These are phyloP conservation scores for Zoanthus sansibaricus DNA, from an alignment of 92 coral and sea anemone species.

Conservation along the genomic window DNA sequence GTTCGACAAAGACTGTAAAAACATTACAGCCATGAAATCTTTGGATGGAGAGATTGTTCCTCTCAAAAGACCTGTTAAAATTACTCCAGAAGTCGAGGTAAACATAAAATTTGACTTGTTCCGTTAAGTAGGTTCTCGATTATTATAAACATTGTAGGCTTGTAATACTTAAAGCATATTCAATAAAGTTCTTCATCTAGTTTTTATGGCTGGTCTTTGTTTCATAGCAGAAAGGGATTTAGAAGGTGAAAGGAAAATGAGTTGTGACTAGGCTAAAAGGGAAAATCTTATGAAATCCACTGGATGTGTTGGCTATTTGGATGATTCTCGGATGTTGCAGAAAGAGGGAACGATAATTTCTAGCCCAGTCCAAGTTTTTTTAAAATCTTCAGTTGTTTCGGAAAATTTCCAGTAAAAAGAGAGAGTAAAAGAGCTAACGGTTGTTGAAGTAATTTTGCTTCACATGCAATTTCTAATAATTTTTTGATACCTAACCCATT, in stretches of 20 bases:
- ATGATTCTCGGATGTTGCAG: too few relatives aligned
- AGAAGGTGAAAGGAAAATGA: not conserved
- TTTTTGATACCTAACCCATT: not conserved
- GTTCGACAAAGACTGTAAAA: slow-evolving; percentile 95
- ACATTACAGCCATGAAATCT: slow-evolving; percentile 93
- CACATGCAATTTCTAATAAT: not conserved
- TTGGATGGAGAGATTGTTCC: slow-evolving; percentile 93
- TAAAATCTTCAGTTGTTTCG: too few relatives aligned
- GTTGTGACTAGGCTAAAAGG: not conserved
- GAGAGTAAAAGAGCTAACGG: not conserved
- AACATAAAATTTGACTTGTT: not conserved
- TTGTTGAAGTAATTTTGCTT: not conserved
- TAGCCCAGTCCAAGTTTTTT: too few relatives aligned
- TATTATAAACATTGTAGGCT: too few relatives aligned
- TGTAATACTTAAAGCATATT: not conserved
- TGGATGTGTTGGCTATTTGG: not conserved
- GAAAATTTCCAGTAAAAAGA: too few relatives aligned
- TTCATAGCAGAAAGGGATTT: not conserved
- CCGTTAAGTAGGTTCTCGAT: too few relatives aligned
- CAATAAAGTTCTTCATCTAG: not conserved
- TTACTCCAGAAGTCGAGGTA: slow-evolving; percentile 99
- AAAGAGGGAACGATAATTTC: too few relatives aligned
- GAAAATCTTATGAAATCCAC: not conserved
- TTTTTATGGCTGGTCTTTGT: not conserved
- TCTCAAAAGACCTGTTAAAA: slow-evolving; percentile 85